These are phyloP conservation scores for Blera fallax DNA, from an alignment of 2,888 invertebrate genomes.

Conservation along the genomic window DNA sequence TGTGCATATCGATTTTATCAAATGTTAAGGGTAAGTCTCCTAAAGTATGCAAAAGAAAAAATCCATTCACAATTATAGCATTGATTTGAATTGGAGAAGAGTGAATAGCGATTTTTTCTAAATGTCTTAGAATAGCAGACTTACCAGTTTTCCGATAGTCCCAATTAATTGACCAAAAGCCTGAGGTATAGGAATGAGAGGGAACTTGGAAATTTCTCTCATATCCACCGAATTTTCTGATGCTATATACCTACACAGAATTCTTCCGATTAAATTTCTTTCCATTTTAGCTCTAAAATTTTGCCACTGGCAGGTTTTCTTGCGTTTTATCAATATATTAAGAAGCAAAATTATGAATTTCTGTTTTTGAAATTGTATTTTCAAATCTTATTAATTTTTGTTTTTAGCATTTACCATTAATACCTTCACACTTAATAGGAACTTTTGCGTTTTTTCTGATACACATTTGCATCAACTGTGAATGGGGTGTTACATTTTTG, in stretches of 20 bases:
- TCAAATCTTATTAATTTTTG: background rate
- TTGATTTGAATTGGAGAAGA: background rate
- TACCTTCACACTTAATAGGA: background rate
- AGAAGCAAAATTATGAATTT: background rate
- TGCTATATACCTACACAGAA: background rate
- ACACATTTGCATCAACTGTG: background rate
- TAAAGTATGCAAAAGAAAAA: background rate
- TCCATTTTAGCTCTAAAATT: background rate
- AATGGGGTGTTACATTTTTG: background rate
- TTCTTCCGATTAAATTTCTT: background rate
- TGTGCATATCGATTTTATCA: too few relatives aligned
- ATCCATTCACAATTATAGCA: background rate
- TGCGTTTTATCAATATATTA: background rate
- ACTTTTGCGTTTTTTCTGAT: background rate
- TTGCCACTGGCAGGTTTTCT: background rate
- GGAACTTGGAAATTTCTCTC: background rate
- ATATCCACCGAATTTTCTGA: background rate
- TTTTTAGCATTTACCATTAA: background rate
- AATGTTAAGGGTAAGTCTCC: too few relatives aligned
- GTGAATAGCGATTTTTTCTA: background rate
- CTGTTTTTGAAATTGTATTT: background rate
- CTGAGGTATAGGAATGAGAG: background rate
- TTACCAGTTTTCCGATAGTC: too few relatives aligned
- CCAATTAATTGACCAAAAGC: too few relatives aligned
- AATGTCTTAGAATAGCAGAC: background rate